Conservation (phyloP, 2,113 vertebrate genomes). For the Zosterops hypoxanthus region DNA sequence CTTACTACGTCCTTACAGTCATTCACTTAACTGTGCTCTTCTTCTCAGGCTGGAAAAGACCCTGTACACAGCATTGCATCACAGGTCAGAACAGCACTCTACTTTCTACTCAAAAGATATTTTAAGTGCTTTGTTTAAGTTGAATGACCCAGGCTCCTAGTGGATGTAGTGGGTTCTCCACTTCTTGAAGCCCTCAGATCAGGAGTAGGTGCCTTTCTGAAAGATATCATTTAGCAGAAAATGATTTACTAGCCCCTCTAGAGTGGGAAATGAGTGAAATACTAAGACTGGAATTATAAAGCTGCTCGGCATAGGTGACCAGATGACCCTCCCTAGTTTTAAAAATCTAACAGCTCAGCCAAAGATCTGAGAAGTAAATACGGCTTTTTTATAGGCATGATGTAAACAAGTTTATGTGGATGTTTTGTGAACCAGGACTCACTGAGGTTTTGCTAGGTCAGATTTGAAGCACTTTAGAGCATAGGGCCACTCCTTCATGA, state of each 20-base stretch:
- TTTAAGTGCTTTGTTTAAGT: neutral
- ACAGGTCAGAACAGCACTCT: neutral
- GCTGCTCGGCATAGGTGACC: neutral
- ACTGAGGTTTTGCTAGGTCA: neutral
- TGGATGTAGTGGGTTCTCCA: neutral
- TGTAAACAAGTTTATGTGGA: slow-evolving; percentile 27
- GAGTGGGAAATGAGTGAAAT: slow-evolving; percentile 4
- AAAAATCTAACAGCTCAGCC: slow-evolving; percentile 19
- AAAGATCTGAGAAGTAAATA: neutral
- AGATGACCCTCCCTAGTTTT: neutral
- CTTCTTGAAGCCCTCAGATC: neutral
- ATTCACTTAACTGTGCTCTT: neutral
- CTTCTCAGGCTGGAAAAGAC: neutral
- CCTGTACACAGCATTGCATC: neutral
- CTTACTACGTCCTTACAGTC: neutral
- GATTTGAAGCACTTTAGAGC: neutral
- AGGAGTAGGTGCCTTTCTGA: neutral
- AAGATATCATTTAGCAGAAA: neutral
- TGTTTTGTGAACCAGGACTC: neutral
- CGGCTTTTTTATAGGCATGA: neutral
- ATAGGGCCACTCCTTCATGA: neutral
- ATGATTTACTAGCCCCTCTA: neutral
- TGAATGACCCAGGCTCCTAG: neutral
- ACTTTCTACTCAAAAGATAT: neutral
- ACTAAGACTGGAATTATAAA: neutral